Percentiles rank a stretch among this genome's conserved stretches.
phyloP scores from a whole-genome alignment of 2,797 vertebrate genomes.

The Orientallactaga sibirica region DNA sequence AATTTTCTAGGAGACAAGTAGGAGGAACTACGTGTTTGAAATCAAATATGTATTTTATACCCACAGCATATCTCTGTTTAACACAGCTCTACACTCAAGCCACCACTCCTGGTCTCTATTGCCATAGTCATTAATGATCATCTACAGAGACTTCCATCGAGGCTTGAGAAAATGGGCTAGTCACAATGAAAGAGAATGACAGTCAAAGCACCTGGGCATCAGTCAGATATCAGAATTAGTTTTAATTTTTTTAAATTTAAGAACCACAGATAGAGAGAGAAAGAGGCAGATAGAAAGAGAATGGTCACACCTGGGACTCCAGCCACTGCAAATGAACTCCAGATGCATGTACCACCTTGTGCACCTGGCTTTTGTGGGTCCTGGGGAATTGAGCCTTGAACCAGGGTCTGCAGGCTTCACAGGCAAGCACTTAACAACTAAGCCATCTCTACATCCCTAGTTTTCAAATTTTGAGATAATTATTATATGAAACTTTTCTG shows the following conservation, averaged over 20 bases:
- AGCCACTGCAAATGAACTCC: too few relatives aligned
- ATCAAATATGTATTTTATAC: neutral
- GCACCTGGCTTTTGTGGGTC: too few relatives aligned
- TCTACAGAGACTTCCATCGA: neutral
- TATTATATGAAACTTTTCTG: neutral
- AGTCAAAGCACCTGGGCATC: neutral
- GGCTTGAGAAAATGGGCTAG: neutral
- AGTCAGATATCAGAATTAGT: neutral
- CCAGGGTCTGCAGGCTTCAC: too few relatives aligned
- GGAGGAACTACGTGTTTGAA: slow-evolving; percentile 8
- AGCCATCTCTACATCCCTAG: too few relatives aligned
- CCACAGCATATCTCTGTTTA: neutral
- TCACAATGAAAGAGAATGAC: neutral
- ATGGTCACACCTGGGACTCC: too few relatives aligned
- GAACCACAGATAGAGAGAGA: too few relatives aligned
- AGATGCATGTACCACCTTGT: too few relatives aligned
- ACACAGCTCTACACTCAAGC: neutral
- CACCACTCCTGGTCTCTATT: neutral
- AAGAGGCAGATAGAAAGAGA: too few relatives aligned
- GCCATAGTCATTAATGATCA: neutral
- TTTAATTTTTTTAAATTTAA: too few relatives aligned
- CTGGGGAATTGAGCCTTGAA: too few relatives aligned
- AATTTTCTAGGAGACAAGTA: neutral
- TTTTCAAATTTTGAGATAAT: slow-evolving; percentile 9
- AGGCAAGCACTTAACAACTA: too few relatives aligned